Percentiles rank a stretch among this genome's conserved stretches.
Evolutionary conservation across 2,113 vertebrate species (phyloP).

Genomic region (Onychostruthus taczanowskii): DNA sequence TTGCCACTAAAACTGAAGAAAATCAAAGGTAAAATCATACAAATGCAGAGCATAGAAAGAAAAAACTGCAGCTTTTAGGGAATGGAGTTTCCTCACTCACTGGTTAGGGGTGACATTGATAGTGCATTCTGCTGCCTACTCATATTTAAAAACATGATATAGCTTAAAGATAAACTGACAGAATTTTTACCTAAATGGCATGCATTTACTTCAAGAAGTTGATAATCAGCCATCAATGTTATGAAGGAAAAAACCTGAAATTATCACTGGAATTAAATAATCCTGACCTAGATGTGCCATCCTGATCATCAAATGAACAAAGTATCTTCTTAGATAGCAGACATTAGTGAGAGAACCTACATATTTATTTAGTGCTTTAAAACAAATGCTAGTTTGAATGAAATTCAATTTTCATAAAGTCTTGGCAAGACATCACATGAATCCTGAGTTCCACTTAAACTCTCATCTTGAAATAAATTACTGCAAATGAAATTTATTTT

Average conservation of each 20-base stretch:
- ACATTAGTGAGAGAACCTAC: not conserved
- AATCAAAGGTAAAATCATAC: not conserved
- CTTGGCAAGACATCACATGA: not conserved
- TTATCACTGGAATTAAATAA: not conserved
- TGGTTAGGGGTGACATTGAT: not conserved
- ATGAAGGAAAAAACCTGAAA: not conserved
- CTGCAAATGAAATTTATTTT: not conserved
- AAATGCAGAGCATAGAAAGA: not conserved
- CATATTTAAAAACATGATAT: not conserved
- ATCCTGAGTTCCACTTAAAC: not conserved
- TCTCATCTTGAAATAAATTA: constrained; percentile 7
- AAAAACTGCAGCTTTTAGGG: not conserved
- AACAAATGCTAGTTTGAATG: not conserved
- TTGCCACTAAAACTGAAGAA: not conserved
- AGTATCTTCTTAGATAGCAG: not conserved
- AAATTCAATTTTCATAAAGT: not conserved
- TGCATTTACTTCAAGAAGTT: not conserved
- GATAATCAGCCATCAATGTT: not conserved
- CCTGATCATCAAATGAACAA: not conserved
- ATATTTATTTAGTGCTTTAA: not conserved
- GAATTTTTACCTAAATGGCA: not conserved
- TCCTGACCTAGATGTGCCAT: not conserved
- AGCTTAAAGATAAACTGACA: not conserved
- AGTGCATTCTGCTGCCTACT: not conserved
- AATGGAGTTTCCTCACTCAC: fast-evolving